Conservation (phyloP, 2,113 vertebrate species). For the Rhinoderma darwinii region DNA sequence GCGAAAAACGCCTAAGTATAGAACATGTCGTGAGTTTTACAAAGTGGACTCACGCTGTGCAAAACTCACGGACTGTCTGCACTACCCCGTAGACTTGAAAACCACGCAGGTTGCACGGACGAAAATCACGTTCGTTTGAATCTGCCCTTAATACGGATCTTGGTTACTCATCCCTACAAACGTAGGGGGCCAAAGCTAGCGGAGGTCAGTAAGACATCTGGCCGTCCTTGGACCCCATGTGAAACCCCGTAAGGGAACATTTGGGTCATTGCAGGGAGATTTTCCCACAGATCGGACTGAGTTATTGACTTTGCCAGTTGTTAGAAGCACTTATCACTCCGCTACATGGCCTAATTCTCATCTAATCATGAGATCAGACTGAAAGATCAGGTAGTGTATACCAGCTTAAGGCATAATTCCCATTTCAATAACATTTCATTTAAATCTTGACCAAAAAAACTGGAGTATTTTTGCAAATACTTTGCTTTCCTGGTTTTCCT, state of each 20-base stretch:
- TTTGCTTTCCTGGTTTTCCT: not conserved
- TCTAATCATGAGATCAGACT: not conserved
- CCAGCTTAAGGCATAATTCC: not conserved
- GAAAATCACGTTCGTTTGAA: too few relatives aligned
- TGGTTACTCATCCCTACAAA: not conserved
- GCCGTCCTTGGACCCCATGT: not conserved
- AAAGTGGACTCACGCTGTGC: too few relatives aligned
- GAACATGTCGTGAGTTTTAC: too few relatives aligned
- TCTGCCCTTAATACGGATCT: too few relatives aligned
- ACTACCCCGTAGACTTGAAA: too few relatives aligned
- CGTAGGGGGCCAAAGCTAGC: not conserved
- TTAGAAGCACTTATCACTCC: not conserved
- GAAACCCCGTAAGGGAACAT: not conserved
- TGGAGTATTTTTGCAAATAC: not conserved
- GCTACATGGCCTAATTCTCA: slow-evolving; percentile 5
- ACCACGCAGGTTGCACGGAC: too few relatives aligned
- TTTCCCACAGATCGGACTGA: not conserved
- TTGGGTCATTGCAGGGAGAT: not conserved
- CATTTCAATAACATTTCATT: not conserved
- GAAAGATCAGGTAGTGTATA: not conserved
- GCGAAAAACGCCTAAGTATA: too few relatives aligned
- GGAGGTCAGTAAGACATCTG: not conserved
- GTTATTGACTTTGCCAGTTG: not conserved
- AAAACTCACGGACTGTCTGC: too few relatives aligned
- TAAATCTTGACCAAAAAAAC: not conserved